phyloP scores from a whole-genome alignment of 2,797 vertebrate genomes.

The Tragopan temminckii region DNA sequence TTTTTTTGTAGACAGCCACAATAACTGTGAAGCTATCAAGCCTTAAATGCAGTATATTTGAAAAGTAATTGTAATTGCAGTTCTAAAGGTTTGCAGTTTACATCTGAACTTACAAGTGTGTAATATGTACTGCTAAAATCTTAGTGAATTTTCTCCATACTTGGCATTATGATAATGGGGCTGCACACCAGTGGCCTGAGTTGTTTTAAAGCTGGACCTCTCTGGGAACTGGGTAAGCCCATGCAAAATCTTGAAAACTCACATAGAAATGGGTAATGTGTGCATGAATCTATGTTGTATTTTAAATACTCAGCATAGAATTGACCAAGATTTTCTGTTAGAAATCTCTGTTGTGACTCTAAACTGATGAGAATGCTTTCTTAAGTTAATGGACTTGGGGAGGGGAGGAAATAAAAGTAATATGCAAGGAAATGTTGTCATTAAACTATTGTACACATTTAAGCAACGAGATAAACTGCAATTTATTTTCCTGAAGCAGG shows the following conservation, averaged over 20 bases:
- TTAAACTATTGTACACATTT: neutral
- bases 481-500: neutral
- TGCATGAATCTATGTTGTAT: neutral
- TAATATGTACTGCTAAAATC: neutral
- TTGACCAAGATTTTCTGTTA: neutral
- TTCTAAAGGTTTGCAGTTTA: neutral
- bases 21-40: neutral
- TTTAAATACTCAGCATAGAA: neutral
- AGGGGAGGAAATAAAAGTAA: neutral
- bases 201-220: neutral
- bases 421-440: neutral
- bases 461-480: neutral
- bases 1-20: neutral
- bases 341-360: neutral
- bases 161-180: fast-evolving
- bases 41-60: neutral
- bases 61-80: neutral
- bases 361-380: neutral
- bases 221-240: neutral
- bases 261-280: neutral
- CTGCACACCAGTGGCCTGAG: neutral
- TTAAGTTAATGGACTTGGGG: neutral
- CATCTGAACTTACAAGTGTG: neutral
- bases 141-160: fast-evolving
- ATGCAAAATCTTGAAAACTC: neutral